Percentiles rank a stretch among this genome's conserved stretches.
Conservation (phyloP, 2,888 invertebrate species). For the Lottia gigantea region DNA sequence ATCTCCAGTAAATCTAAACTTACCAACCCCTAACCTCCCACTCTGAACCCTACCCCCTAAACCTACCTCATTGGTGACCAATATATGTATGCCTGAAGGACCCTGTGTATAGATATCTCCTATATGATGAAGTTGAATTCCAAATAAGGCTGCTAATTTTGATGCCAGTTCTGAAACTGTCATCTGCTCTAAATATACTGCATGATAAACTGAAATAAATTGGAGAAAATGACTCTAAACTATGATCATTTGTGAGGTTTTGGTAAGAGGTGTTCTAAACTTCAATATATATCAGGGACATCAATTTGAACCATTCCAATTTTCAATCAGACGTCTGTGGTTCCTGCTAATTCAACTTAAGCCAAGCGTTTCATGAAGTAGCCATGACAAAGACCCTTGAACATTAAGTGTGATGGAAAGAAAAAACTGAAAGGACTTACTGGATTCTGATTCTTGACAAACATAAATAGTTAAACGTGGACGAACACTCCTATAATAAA, state of each 20-base stretch:
- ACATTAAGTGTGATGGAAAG: constrained; percentile 84
- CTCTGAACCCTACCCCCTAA: constrained; percentile 45
- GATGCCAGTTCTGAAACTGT: constrained; percentile 76
- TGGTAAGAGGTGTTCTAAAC: no score
- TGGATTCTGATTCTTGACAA: constrained; percentile 75
- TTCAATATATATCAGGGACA: no score
- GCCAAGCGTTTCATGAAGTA: no score
- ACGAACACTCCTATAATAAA: constrained; percentile 73
- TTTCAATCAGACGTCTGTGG: no score
- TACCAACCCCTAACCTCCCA: no score
- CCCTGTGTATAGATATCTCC: constrained; percentile 81
- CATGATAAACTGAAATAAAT: constrained; percentile 76
- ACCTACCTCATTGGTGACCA: constrained; percentile 83
- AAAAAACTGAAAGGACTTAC: constrained; percentile 30
- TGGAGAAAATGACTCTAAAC: background rate
- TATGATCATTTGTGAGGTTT: no score
- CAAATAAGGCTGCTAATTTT: constrained; percentile 76
- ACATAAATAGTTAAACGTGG: constrained; percentile 88
- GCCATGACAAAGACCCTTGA: constrained; percentile 64
- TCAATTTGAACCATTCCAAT: no score
- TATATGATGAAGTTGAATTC: constrained; percentile 67
- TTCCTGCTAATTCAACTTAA: no score
- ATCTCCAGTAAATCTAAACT: no score
- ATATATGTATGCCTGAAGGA: constrained; percentile 85
- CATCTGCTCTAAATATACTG: constrained; percentile 81